These are phyloP conservation scores for Actinostola sp. DNA, from an alignment of 92 coral and sea anemone genomes.

Conservation along the genomic window DNA sequence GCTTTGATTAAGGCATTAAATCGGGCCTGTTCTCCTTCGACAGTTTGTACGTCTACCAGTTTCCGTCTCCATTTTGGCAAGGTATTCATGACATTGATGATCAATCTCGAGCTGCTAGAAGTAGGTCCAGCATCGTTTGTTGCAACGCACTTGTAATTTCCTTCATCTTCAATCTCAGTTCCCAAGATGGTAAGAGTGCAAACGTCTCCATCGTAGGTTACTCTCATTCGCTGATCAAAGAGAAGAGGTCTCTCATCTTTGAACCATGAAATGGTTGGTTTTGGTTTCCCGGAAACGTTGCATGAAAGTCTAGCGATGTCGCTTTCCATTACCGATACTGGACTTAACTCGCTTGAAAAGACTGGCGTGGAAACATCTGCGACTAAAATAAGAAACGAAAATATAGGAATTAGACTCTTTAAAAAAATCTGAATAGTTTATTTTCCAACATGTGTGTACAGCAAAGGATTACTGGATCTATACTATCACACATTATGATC, in stretches of 20 bases:
- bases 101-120: conserved; percentile 71
- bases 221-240: conserved; percentile 64
- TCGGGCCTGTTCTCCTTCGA: conserved; percentile 73
- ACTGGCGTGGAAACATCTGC: conserved; percentile 60
- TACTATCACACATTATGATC: too few relatives aligned
- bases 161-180: conserved; percentile 70
- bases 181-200: conserved; percentile 63
- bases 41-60: conserved; percentile 66
- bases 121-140: conserved; percentile 82
- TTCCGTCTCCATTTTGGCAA: conserved; percentile 71
- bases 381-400: too few relatives aligned
- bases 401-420: too few relatives aligned
- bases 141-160: conserved; percentile 81
- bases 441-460: background rate
- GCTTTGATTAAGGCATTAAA: conserved; percentile 59
- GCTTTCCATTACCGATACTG: conserved; percentile 72
- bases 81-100: conserved; percentile 59
- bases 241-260: conserved; percentile 67
- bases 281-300: conserved; percentile 65
- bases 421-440: background rate
- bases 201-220: conserved; percentile 68
- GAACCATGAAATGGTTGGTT: conserved; percentile 79
- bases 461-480: too few relatives aligned
- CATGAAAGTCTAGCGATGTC: conserved; percentile 68
- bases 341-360: conserved; percentile 63